Evolutionary conservation across 64 coral and sea anemone species (phyloP), one percentile per base, ranked within the genome.

Genomic region (Exaiptasia diaphana): DNA sequence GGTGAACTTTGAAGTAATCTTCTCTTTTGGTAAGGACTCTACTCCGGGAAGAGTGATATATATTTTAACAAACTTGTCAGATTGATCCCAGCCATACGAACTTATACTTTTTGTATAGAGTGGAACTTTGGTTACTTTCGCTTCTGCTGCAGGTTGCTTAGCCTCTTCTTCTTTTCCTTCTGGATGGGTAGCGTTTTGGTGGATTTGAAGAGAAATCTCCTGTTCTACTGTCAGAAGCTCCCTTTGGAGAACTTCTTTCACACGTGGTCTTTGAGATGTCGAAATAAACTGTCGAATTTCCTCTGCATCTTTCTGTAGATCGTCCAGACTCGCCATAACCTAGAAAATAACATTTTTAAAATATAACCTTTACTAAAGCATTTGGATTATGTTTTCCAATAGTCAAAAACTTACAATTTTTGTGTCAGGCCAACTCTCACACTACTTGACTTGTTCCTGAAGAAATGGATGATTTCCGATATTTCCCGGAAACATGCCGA

Each of bases 61-160:
- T 41, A 95, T 65, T 44, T 95, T 95, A 0, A 95, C 91, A 34
- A 95, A 95, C 34, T 95, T 95, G 6, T 77, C 32, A 15, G 91
- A 95, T n/a, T 95, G 86, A 62, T 89, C 91, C 91, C 91, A 95
- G 23, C 77, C 91, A 44, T 89, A 95, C 1, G 79, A 90, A 7
- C 73, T 80, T 14, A 95, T 95, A 73, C 83, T 83, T 18, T 63
- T 85, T 10, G 76, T 81, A 31, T 81, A 88, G 1, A 48, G 42
- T 7, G 55, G 12, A n/a, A 43, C 71, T 55, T 67, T 74, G 9
- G 63, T 30, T 35, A 52, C 67, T 38, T 78, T 87, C 17, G 24
- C 3, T 17, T 36, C 30, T 37, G 14, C 61, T 30, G 69, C 20
- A 5, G 27, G 21, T 33, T 72, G 64, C n/a, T 85, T 88, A 28